phyloP scores from a whole-genome alignment of 2,113 vertebrate species.

The Rhinichthys klamathensis region DNA sequence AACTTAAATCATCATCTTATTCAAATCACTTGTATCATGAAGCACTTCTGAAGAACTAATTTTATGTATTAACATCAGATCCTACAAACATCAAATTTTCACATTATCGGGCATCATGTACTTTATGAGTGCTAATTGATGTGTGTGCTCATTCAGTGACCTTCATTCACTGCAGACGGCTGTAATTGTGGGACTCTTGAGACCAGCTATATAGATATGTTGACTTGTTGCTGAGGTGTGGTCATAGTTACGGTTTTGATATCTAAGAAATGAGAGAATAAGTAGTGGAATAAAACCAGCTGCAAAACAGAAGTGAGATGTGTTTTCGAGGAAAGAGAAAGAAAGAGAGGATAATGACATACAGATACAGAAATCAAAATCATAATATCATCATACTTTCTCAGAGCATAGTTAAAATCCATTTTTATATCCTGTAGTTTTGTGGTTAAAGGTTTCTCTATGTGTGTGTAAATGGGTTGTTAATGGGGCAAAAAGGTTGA shows the following conservation, averaged over 20 bases:
- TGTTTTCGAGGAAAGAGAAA: not conserved
- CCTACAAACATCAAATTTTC: not conserved
- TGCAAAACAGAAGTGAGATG: slow-evolving; percentile 42
- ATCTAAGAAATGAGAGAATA: slow-evolving; percentile 52
- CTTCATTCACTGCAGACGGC: not conserved
- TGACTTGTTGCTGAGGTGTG: slow-evolving; percentile 41
- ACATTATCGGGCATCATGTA: not conserved
- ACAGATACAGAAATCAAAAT: slow-evolving; percentile 20
- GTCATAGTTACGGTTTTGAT: slow-evolving; percentile 55
- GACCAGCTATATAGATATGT: slow-evolving; percentile 27
- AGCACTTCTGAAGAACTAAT: not conserved
- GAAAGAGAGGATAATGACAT: not conserved
- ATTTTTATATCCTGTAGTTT: not conserved
- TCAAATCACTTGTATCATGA: not conserved
- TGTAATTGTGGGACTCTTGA: not conserved
- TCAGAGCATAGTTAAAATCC: not conserved
- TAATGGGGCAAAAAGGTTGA: not conserved
- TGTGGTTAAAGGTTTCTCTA: not conserved
- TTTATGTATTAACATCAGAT: not conserved
- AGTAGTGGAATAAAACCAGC: slow-evolving; percentile 62
- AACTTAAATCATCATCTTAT: not conserved
- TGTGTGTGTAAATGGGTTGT: slow-evolving; percentile 16
- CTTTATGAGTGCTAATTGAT: not conserved
- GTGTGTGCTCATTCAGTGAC: not conserved
- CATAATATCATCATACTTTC: not conserved